phyloP scores from a whole-genome alignment of 1,140 invertebrate species.

The Dreissena polymorpha region DNA sequence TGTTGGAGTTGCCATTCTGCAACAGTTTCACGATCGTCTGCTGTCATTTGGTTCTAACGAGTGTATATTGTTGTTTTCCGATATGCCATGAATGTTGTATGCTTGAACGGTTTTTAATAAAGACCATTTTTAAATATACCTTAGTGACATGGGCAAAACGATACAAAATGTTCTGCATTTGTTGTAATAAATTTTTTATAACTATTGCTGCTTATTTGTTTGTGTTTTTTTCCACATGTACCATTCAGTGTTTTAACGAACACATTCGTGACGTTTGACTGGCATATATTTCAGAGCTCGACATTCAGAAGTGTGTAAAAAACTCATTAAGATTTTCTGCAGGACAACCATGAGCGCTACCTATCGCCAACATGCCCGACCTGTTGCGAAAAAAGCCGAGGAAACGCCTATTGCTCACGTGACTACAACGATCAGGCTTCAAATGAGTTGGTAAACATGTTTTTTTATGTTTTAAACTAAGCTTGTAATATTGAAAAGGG shows the following conservation, averaged over 20 bases:
- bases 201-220: too few relatives aligned
- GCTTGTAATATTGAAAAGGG: too few relatives aligned
- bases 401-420: constrained; percentile 74
- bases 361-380: constrained; percentile 87
- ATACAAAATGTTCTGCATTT: too few relatives aligned
- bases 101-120: neutral
- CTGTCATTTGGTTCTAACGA: constrained; percentile 97
- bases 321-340: constrained; percentile 93
- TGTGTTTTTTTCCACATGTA: too few relatives aligned
- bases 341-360: constrained; percentile 93
- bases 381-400: constrained; percentile 49
- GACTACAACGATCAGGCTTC: constrained; percentile 75
- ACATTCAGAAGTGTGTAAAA: constrained; percentile 92
- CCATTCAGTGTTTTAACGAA: too few relatives aligned
- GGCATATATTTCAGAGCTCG: constrained; percentile 86
- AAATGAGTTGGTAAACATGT: constrained; percentile 70
- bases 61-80: constrained; percentile 97
- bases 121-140: too few relatives aligned
- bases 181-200: too few relatives aligned
- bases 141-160: too few relatives aligned
- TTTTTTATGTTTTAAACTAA: too few relatives aligned
- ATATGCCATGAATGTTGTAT: constrained; percentile 87
- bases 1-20: constrained; percentile 95
- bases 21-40: constrained; percentile 91
- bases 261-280: neutral